Conservation (phyloP, 2,113 vertebrate species). For the Malurus cyaneus region DNA sequence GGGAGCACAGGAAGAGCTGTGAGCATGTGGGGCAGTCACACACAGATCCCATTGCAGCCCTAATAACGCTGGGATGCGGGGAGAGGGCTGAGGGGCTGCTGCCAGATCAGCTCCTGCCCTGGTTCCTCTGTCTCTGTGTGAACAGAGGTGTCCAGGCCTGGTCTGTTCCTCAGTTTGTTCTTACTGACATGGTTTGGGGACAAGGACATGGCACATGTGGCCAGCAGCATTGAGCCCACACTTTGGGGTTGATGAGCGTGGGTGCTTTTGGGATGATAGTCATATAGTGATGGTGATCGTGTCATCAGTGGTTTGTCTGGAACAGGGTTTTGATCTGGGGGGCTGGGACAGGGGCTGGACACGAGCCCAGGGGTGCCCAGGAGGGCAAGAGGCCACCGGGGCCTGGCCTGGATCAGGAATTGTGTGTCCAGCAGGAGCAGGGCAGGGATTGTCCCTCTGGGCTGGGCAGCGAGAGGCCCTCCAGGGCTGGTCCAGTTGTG, state of each 20-base stretch:
- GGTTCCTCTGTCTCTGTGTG: background rate
- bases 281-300: background rate
- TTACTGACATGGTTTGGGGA: background rate
- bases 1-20: background rate
- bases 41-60: constrained; percentile 30
- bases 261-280: background rate
- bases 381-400: background rate
- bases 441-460: background rate
- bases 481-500: background rate
- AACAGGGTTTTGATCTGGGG: background rate
- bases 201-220: fast-evolving
- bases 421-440: background rate
- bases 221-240: background rate
- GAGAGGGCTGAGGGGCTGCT: background rate
- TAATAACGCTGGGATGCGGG: background rate
- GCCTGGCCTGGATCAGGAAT: background rate
- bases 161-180: background rate
- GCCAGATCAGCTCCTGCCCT: background rate
- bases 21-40: background rate
- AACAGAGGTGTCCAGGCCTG: background rate
- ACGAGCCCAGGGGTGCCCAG: background rate
- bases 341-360: background rate
- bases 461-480: background rate
- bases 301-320: background rate
- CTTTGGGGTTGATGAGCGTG: background rate